Conservation (phyloP, 2,888 invertebrate species). For the Pachycephus smyrnensis region DNA sequence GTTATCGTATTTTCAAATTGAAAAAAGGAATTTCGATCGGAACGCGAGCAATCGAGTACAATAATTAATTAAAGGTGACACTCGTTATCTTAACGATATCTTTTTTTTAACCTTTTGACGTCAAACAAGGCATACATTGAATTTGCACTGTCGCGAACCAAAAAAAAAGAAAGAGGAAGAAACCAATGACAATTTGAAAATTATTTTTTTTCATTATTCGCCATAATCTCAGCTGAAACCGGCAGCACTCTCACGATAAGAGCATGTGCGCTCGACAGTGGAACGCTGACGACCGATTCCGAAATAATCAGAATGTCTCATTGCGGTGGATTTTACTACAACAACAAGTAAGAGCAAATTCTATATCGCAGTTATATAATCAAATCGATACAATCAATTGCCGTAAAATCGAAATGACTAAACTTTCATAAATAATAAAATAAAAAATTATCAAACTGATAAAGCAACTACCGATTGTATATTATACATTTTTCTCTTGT, state of each 20-base stretch:
- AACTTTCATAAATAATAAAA: background rate
- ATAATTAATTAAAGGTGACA: background rate
- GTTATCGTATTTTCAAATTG: too few species aligned
- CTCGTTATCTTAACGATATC: background rate
- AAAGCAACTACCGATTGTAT: too few species aligned
- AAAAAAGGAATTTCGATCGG: too few species aligned
- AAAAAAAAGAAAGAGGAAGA: background rate
- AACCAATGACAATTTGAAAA: background rate
- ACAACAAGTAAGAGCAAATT: constrained; percentile 75
- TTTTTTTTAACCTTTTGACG: background rate
- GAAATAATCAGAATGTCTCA: constrained; percentile 98
- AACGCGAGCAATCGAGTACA: background rate
- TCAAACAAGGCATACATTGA: background rate
- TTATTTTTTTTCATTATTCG: too few species aligned
- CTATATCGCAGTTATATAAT: background rate
- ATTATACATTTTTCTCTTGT: background rate
- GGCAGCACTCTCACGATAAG: constrained; percentile 88
- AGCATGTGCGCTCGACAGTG: constrained; percentile 95
- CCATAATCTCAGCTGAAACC: constrained; percentile 74
- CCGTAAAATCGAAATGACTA: constrained; percentile 5
- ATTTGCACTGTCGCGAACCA: background rate
- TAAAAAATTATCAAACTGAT: background rate
- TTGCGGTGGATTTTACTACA: constrained; percentile 93
- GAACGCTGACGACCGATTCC: constrained; percentile 94
- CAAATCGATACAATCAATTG: background rate